Evolutionary conservation across 2,797 vertebrate species (phyloP).

Genomic region (Pelochelys cantorii): DNA sequence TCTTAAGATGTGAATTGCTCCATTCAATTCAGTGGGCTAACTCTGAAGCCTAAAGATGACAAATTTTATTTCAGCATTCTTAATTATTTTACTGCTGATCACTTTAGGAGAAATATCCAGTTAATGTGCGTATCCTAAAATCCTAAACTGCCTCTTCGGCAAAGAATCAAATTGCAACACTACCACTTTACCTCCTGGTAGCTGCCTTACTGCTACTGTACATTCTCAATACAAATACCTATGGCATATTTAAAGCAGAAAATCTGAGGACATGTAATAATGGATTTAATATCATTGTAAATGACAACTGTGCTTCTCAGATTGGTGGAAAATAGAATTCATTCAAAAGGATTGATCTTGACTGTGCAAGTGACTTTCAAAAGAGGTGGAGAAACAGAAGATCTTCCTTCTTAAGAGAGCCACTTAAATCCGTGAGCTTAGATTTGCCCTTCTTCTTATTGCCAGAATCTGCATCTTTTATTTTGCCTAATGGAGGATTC

Average conservation of each 20-base stretch:
- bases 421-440: neutral
- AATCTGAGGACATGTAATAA: neutral
- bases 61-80: neutral
- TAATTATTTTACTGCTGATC: neutral
- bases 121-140: neutral
- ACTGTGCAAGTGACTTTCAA: neutral
- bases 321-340: neutral
- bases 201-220: neutral
- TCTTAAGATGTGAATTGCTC: neutral
- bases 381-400: neutral
- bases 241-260: neutral
- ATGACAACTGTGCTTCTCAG: neutral
- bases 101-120: neutral
- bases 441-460: neutral
- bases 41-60: neutral
- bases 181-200: neutral
- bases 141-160: neutral
- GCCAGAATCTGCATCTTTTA: neutral
- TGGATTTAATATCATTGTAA: neutral
- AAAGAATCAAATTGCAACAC: too few relatives aligned
- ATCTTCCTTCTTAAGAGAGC: neutral
- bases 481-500: constrained; percentile 14
- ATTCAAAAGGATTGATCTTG: neutral
- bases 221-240: neutral
- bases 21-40: neutral